These are phyloP conservation scores for Mellivora capensis DNA, from an alignment of 2,113 vertebrate species.

Conservation along the genomic window DNA sequence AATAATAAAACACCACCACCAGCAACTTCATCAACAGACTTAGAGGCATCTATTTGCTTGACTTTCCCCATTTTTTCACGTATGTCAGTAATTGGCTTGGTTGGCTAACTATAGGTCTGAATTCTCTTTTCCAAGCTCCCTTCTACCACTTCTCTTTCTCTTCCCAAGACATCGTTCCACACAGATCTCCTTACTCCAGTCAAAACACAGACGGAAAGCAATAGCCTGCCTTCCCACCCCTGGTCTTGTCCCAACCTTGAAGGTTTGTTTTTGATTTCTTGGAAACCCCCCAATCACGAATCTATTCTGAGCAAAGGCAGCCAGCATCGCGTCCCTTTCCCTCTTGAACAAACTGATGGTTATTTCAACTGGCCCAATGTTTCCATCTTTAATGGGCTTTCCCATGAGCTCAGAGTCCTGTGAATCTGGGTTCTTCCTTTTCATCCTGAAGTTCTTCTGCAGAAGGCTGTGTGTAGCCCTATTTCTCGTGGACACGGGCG, in stretches of 20 bases:
- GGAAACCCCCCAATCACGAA: slow-evolving; percentile 96
- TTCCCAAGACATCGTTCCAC: slow-evolving; percentile 86
- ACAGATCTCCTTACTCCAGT: slow-evolving; percentile 92
- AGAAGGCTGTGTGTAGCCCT: slow-evolving; percentile 92
- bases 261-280: slow-evolving; percentile 95
- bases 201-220: slow-evolving; percentile 94
- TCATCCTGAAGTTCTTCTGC: slow-evolving; percentile 95
- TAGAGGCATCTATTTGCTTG: slow-evolving; percentile 89
- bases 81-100: not conserved
- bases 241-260: slow-evolving; percentile 89
- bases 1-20: not conserved
- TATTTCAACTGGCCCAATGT: not conserved
- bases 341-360: not conserved
- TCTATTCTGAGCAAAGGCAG: slow-evolving; percentile 83
- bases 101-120: not conserved
- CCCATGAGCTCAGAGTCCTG: slow-evolving; percentile 92
- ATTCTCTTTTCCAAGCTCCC: not conserved
- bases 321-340: slow-evolving; percentile 84
- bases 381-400: slow-evolving; percentile 84
- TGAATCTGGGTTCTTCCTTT: slow-evolving; percentile 89
- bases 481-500: slow-evolving; percentile 87
- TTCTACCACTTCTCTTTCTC: slow-evolving; percentile 91
- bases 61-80: not conserved
- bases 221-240: slow-evolving; percentile 90
- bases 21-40: slow-evolving; percentile 75